Base-by-base conservation (phyloP, 2,113 vertebrate species). In the Choloepus hoffmanni region DNA sequence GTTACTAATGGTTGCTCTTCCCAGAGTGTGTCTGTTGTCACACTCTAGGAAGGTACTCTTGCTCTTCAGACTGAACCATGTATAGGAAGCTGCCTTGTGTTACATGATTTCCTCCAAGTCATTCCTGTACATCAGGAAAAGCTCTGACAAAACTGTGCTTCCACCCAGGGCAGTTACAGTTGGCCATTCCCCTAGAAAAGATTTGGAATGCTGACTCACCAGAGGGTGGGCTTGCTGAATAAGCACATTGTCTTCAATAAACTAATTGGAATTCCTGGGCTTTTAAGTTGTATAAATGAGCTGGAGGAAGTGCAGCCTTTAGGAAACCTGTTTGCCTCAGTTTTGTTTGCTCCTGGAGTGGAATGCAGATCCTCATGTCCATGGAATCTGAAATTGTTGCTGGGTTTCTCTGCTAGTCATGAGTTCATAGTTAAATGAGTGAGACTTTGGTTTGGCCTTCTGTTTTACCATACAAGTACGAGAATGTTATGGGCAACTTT, bases 201-300 rank as follows among this genome's bases (percentile, higher is more conserved):
- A 81, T 93, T 82, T 82, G 36, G 58, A 90, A 78, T 82, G 82
- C 89, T 96, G 72, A 95, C 50, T 94, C 92, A 78, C 9, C 55
- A 72, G 67, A 74, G 45, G 26, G 55, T 81, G 30, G 45, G 18
- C 68, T 92, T 96, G 94, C 83, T 91, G 79, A 85, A 70, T 89
- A 90, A 91, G 24, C 45, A 60, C 8, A 36, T 95, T 60, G 65
- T 94, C 50, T 94, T 45, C 53, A 74, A 12, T 53, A 53, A 18
- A 77, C 48, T 96, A 84, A 87, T 93, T 95, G 86, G 43, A 81
- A 23, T 93, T 91, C 21, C 40, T 93, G 18, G 10, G 6, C 74
- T 85, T 21, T 55, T 96, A 96, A 90, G 28, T 94, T 94, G 40
- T 84, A 82, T 95, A 90, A 87, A 81, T 93, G 89, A 94, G 30